phyloP scores from a whole-genome alignment of 2,113 vertebrate genomes.

The Cnemophilus loriae region DNA sequence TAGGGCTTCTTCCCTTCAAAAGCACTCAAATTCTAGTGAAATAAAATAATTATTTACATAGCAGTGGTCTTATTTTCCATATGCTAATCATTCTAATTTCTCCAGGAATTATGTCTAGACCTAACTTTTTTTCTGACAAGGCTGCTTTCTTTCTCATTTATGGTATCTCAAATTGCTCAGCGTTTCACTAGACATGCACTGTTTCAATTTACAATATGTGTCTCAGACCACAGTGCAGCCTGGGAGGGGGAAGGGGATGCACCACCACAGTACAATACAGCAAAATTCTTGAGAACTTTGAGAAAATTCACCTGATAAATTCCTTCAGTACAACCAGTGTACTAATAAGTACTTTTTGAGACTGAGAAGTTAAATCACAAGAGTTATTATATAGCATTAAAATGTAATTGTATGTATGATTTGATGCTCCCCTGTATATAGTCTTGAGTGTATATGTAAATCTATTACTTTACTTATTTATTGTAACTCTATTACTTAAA shows the following conservation, averaged over 20 bases:
- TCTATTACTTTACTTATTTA: background rate
- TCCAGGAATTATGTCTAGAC: background rate
- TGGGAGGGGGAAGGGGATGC: accelerated
- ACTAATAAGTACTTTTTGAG: background rate
- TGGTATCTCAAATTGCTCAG: background rate
- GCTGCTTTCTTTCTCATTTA: background rate
- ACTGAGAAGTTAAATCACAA: background rate
- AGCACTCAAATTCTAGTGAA: background rate
- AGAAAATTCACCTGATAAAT: background rate
- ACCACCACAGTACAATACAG: background rate
- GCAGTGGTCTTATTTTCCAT: background rate
- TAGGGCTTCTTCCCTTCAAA: background rate
- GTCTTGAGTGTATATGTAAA: background rate
- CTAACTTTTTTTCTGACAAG: background rate
- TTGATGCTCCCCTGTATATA: background rate
- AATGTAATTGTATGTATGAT: background rate
- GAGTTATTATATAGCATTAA: background rate
- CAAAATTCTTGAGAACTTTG: background rate
- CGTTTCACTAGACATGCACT: background rate
- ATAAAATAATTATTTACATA: background rate
- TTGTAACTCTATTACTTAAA: too few relatives aligned
- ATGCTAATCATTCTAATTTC: background rate
- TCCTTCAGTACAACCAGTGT: background rate
- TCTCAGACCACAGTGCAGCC: background rate
- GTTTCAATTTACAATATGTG: background rate